phyloP scores from a whole-genome alignment of 2,113 vertebrate genomes.

The Neopipo cinnamomea region DNA sequence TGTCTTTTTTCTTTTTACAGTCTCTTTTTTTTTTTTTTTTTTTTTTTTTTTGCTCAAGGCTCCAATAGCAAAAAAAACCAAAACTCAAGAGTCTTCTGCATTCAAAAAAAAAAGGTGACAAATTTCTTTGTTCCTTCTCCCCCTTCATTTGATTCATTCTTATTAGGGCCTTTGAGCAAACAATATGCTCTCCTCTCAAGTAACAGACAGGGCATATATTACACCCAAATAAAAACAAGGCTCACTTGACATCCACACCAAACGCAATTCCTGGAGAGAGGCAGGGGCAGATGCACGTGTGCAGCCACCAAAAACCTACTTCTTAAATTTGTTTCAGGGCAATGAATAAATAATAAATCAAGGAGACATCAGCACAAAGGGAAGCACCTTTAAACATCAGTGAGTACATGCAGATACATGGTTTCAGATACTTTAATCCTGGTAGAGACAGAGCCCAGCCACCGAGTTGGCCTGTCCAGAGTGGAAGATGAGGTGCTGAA shows the following conservation, averaged over 20 bases:
- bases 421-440: background rate
- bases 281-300: background rate
- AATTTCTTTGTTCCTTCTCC: background rate
- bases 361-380: background rate
- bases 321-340: background rate
- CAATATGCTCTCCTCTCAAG: slow-evolving; percentile 61
- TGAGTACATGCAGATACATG: background rate
- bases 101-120: background rate
- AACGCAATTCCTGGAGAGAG: slow-evolving; percentile 48
- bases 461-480: rapidly evolving
- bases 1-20: background rate
- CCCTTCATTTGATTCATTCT: slow-evolving; percentile 48
- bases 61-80: background rate
- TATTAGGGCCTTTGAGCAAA: slow-evolving; percentile 67
- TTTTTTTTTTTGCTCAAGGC: background rate
- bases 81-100: background rate
- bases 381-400: background rate
- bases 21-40: background rate
- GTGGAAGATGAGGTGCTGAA: background rate
- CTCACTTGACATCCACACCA: slow-evolving; percentile 34
- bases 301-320: background rate
- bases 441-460: background rate
- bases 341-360: background rate
- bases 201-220: slow-evolving; percentile 58
- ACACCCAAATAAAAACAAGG: slow-evolving; percentile 61